Base-by-base conservation (phyloP, 2,113 vertebrate genomes). In the Cephalopterus ornatus region DNA sequence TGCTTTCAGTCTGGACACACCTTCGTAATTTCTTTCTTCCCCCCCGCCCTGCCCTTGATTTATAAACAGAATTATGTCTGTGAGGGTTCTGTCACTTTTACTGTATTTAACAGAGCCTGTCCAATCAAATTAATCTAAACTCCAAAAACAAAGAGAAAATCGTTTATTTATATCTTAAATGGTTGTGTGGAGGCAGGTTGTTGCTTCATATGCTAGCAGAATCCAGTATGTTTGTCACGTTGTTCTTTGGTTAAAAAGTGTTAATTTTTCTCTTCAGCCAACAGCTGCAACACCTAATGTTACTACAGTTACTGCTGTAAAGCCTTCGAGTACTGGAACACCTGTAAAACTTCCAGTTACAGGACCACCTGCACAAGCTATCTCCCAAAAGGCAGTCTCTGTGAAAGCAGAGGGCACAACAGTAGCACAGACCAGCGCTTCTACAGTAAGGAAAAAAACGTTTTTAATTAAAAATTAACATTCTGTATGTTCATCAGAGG, bases 261-360 rank as follows among this genome's bases (percentile, higher is more conserved):
- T 96, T 94, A 94, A 83, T 93, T 89, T 98, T 96, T 86, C 50
- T 81, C 97, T 97, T 92, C 93, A 98, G 98, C 73, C 97, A 93
- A 66, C 96, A 97, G 85, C 97, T 94, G 90, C 96, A 95, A 65
- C 97, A 86, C 42, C 95, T 49, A 98, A 27, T 94, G 95, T 95
- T 92, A 91, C 97, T 83, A 46, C 97, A 76, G 94, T 97, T 93
- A 95, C 97, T 71, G 89, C 97, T 78, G 86, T 87, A 67, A 98
- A 97, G 72, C 93, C 97, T 27, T 75, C 27, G 85, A 97, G 92
- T 97, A 94, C 97, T 93, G 88, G 93, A 95, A 95, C 97, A 92
- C 91, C 97, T 90, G 84, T 97, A 93, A 97, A 97, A 93, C 80
- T 98, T 96, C 95, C 95, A 92, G 87, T 61, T 96, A 89, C 96